These are phyloP conservation scores for Thalassoma bifasciatum DNA, from an alignment of 2,113 vertebrate genomes.

Conservation along the genomic window DNA sequence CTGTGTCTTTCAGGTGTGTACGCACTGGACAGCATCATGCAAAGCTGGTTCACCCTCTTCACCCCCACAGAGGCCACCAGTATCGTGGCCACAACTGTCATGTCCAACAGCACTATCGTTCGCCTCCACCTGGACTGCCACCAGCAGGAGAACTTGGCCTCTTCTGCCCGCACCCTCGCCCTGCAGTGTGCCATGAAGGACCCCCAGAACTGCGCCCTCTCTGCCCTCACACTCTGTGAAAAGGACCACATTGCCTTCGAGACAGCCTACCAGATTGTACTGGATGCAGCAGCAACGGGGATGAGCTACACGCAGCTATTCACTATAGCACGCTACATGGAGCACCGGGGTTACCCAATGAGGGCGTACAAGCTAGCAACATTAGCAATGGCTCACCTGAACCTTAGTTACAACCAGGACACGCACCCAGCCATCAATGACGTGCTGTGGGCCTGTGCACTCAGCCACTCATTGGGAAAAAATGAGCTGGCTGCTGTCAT, in stretches of 20 bases:
- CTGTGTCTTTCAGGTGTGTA: slow-evolving; percentile 84
- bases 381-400: slow-evolving; percentile 96
- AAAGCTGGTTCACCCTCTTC: slow-evolving; percentile 99
- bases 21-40: slow-evolving; percentile 97
- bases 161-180: slow-evolving; percentile 94
- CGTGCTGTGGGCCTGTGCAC: slow-evolving; percentile 98
- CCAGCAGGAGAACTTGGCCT: slow-evolving; percentile 96
- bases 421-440: slow-evolving; percentile 99
- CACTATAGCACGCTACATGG: slow-evolving; percentile 99
- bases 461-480: slow-evolving; percentile 98
- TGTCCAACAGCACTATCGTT: slow-evolving; percentile 97
- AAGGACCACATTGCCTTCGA: slow-evolving; percentile 99
- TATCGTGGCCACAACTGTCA: slow-evolving; percentile 96
- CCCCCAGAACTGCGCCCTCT: slow-evolving; percentile 97
- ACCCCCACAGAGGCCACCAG: slow-evolving; percentile 98
- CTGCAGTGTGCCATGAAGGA: slow-evolving; percentile 99
- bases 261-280: slow-evolving; percentile 98
- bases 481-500: slow-evolving; percentile 97
- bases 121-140: slow-evolving; percentile 97
- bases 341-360: slow-evolving; percentile 97
- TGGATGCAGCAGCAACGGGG: slow-evolving; percentile 93
- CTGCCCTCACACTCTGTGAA: slow-evolving; percentile 96
- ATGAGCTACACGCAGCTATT: slow-evolving; percentile 99
- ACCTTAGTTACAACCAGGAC: slow-evolving; percentile 99
- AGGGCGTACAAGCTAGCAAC: slow-evolving; percentile 98